Evolutionary conservation across 2,113 vertebrate species (phyloP).

Genomic region (Sylvilagus bachmani): DNA sequence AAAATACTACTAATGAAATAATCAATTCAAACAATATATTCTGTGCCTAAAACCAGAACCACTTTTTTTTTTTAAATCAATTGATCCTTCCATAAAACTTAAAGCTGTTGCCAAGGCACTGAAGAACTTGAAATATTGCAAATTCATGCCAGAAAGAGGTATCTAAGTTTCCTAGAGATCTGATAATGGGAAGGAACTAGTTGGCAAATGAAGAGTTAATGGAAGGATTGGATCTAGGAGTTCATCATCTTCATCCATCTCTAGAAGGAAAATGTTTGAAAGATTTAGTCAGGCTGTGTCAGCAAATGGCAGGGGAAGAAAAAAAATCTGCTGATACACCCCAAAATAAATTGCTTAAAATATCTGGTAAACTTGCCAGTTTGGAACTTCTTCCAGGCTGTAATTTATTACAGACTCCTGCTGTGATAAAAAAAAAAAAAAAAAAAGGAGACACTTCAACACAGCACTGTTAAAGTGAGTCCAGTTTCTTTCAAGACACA

Average conservation of each 20-base stretch:
- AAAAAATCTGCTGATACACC: slow-evolving; percentile 81
- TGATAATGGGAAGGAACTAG: slow-evolving; percentile 24
- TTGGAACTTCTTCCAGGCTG: slow-evolving; percentile 77
- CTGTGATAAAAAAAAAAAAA: slow-evolving; percentile 60
- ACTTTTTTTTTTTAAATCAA: background rate
- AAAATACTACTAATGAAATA: slow-evolving; percentile 65
- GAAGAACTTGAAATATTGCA: slow-evolving; percentile 39
- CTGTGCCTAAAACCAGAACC: slow-evolving; percentile 33
- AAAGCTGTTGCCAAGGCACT: slow-evolving; percentile 45
- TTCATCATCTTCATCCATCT: slow-evolving; percentile 72
- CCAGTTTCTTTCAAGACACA: slow-evolving; percentile 60
- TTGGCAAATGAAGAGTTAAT: slow-evolving; percentile 69
- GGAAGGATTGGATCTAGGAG: slow-evolving; percentile 50
- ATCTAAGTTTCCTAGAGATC: slow-evolving; percentile 11
- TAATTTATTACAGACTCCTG: slow-evolving; percentile 79
- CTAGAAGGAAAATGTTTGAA: slow-evolving; percentile 77
- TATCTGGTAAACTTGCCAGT: slow-evolving; percentile 81
- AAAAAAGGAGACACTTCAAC: slow-evolving; percentile 25
- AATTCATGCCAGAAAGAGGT: background rate
- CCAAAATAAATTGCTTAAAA: slow-evolving; percentile 83
- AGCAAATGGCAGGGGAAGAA: slow-evolving; percentile 80
- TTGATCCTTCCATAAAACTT: slow-evolving; percentile 63
- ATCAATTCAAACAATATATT: slow-evolving; percentile 55
- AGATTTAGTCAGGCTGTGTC: slow-evolving; percentile 81
- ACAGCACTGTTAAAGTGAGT: slow-evolving; percentile 67